Conservation (phyloP, 2,888 invertebrate species). For the Calameuta filiformis region DNA sequence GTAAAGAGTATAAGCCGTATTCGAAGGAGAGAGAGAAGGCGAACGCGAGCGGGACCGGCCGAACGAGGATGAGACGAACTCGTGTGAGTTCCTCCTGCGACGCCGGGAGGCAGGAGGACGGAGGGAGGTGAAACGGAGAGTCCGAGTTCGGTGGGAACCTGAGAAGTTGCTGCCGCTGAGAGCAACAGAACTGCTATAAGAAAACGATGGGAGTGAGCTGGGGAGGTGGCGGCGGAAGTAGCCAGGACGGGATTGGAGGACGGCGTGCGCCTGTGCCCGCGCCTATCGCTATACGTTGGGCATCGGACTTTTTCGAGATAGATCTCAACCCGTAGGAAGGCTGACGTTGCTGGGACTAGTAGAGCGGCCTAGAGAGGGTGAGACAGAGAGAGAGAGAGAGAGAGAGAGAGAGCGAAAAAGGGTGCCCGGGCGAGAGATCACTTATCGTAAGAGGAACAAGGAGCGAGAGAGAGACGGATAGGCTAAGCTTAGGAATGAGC, state of each 20-base stretch:
- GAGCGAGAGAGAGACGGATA: background rate
- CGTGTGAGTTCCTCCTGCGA: conserved; percentile 14
- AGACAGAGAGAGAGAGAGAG: background rate
- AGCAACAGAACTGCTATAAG: conserved; percentile 21
- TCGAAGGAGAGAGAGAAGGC: background rate
- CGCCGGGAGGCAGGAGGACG: background rate
- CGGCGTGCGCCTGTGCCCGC: background rate
- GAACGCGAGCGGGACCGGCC: background rate
- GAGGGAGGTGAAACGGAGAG: conserved; percentile 33
- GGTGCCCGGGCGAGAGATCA: background rate
- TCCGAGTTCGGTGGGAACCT: conserved; percentile 50
- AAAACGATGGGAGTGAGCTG: background rate
- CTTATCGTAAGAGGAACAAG: background rate
- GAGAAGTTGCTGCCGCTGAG: conserved; percentile 47
- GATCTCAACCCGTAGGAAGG: background rate
- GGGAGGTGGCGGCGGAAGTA: conserved; percentile 21
- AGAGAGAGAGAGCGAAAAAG: background rate
- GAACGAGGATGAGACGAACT: background rate
- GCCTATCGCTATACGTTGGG: background rate
- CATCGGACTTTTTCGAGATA: background rate
- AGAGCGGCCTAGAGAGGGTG: too few species aligned
- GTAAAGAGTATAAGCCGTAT: conserved; percentile 16
- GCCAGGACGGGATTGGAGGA: conserved; percentile 8
- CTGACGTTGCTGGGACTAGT: background rate
- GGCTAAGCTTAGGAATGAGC: conserved; percentile 11